Conservation (phyloP, 2,888 invertebrate genomes). For the Steinernema carpocapsae region DNA sequence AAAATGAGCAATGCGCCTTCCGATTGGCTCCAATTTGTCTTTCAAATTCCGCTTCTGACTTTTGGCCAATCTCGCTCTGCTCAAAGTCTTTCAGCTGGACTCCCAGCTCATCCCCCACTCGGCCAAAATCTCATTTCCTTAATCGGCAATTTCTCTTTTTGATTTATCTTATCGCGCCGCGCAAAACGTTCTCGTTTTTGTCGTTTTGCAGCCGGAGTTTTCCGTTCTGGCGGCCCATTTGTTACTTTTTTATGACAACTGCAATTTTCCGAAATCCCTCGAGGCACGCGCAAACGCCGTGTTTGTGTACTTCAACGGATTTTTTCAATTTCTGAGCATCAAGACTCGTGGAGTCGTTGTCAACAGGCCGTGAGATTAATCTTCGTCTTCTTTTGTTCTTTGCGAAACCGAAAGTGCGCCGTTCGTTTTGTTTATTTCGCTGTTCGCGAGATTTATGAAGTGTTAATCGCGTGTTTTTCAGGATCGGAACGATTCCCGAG, state of each 20-base stretch:
- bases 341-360: no score
- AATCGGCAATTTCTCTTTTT: constrained; percentile 29
- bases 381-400: no score
- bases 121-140: constrained; percentile 29
- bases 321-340: not conserved
- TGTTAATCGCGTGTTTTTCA: no score
- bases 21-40: constrained; percentile 1
- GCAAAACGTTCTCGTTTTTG: not conserved
- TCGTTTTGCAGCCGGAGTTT: not conserved
- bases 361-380: no score
- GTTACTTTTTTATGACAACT: not conserved
- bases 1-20: no score
- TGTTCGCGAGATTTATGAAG: no score
- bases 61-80: not conserved
- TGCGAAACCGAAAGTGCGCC: no score
- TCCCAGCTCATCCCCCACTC: not conserved
- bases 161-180: constrained; percentile 10
- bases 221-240: not conserved
- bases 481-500: no score
- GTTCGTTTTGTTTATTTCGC: no score
- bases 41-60: not conserved
- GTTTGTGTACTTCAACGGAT: not conserved
- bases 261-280: not conserved
- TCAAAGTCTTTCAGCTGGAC: not conserved
- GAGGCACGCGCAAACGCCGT: not conserved